Conservation (phyloP, 2,888 invertebrate genomes). For the Drosophila setosimentum region DNA sequence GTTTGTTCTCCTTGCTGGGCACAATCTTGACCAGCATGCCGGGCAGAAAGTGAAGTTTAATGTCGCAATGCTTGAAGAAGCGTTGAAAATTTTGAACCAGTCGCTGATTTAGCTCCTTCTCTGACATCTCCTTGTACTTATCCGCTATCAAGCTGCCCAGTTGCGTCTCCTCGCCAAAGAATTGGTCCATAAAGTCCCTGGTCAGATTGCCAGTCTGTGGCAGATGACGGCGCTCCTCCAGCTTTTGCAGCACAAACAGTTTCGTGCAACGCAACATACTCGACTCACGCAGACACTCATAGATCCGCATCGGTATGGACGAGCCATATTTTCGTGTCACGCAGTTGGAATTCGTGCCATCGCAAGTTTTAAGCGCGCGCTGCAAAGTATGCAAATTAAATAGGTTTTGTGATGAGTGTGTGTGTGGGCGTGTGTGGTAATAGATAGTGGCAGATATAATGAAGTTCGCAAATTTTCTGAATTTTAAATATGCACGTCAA, state of each 20-base stretch:
- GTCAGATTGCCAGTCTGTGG: constrained; percentile 79
- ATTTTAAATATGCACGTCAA: background rate
- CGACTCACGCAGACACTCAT: constrained; percentile 83
- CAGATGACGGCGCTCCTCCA: constrained; percentile 81
- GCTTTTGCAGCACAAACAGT: constrained; percentile 87
- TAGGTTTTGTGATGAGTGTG: background rate
- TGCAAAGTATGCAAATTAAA: constrained; percentile 55
- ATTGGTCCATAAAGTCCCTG: constrained; percentile 83
- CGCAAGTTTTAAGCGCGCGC: constrained; percentile 50
- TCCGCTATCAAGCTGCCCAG: constrained; percentile 83
- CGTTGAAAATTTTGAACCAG: constrained; percentile 86
- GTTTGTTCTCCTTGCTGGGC: constrained; percentile 86
- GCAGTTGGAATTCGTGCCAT: constrained; percentile 57
- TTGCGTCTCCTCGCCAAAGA: constrained; percentile 78
- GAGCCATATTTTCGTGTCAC: constrained; percentile 82
- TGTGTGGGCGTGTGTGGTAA: background rate
- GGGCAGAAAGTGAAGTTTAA: constrained; percentile 86
- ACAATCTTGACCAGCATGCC: constrained; percentile 86
- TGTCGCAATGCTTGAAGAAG: constrained; percentile 86
- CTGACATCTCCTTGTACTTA: constrained; percentile 86
- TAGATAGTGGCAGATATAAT: background rate
- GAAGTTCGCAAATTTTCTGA: background rate
- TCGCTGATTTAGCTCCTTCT: constrained; percentile 86
- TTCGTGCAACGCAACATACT: constrained; percentile 87
- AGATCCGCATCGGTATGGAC: constrained; percentile 83